Base-by-base conservation (phyloP, 2,888 invertebrate genomes). In the Drosophila anomalata region DNA sequence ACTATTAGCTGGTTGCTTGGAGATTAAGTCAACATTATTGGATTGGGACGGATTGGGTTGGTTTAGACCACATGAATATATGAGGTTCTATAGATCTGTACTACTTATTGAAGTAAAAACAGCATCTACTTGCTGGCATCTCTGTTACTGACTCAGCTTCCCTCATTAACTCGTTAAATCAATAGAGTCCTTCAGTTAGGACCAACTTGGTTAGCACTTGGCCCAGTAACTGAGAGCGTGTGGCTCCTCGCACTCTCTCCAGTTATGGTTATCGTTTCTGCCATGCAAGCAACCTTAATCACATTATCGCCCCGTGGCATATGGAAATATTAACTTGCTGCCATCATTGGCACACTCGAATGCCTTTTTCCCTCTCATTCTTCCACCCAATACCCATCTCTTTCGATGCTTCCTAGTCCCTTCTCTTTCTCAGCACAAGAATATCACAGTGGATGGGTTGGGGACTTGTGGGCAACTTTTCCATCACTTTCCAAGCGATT, bases 401-500 rank as follows among this genome's bases (percentile, higher is more conserved):
- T 24, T 41, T 41, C 39, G 3, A 4, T 41, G 47, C 14, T 12
- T 26, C 24, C 9, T 44, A 36, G 36, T 36, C 12, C 24, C 29
- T 24, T 31, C 52, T 8, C 9, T 31, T 48, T 26, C 17, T 24
- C 17, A 9, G 33, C 2, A 29, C 1, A 26, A 47, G 12, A 29
- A 9, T 36, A 31, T 36, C 26, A 26, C 51, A 9, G 33, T 31
- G 56, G 3, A 14, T 5, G 65, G 29, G 53, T 33, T 48, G 44
- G 65, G 78, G 81, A 70, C 78, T 78, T 79, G 69, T 78, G 75
- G 72, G 76, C 81, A 79, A 82, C 79, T 79, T 82, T 82, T 82
- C 82, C 83, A 87, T 84, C 82, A 87, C 84, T 87, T 84, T 84
- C 87, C 84, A 81, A 84, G 82, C 85, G 84, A 84, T 84, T 84